Percentiles rank a stretch among this genome's conserved stretches.
Evolutionary conservation across 1,140 invertebrate species (phyloP).

Genomic region (Muscidifurax raptorellus): DNA sequence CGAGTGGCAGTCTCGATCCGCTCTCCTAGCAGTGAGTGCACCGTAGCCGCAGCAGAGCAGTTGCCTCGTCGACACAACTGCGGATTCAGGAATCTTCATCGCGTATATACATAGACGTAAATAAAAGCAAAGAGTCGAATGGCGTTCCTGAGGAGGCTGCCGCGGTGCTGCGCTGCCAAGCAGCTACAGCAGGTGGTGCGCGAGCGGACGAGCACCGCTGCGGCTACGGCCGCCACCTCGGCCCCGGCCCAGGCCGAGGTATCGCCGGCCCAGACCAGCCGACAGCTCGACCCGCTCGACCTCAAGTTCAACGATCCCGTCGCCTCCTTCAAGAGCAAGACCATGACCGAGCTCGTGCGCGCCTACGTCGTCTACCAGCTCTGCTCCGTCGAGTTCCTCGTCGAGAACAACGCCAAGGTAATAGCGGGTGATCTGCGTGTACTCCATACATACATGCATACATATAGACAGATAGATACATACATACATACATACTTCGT

Average conservation of each 20-base stretch:
- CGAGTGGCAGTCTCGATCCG: not conserved
- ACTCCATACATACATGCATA: too few relatives aligned
- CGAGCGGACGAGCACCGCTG: slow-evolving; percentile 15
- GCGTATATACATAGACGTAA: too few relatives aligned
- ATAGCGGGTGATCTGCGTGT: too few relatives aligned
- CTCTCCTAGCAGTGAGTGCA: not conserved
- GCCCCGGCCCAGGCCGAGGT: not conserved
- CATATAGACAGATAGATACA: too few relatives aligned
- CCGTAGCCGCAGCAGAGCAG: slow-evolving; percentile 3
- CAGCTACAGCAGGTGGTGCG: slow-evolving; percentile 53
- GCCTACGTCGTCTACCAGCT: slow-evolving; percentile 95
- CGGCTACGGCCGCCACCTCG: not conserved
- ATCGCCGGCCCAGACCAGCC: not conserved
- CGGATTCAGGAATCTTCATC: too few relatives aligned
- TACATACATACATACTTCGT: too few relatives aligned
- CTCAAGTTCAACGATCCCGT: slow-evolving; percentile 89
- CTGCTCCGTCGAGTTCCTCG: slow-evolving; percentile 92
- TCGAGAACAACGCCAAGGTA: slow-evolving; percentile 97
- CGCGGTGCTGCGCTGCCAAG: slow-evolving; percentile 63
- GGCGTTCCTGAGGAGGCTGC: slow-evolving; percentile 69
- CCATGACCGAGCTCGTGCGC: slow-evolving; percentile 92
- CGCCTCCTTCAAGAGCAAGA: slow-evolving; percentile 95
- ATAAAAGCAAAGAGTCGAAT: slow-evolving; percentile 50
- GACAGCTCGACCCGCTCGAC: slow-evolving; percentile 87
- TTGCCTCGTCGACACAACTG: too few relatives aligned